phyloP scores from a whole-genome alignment of 2,888 invertebrate species.

The Drosophila tanythrix region DNA sequence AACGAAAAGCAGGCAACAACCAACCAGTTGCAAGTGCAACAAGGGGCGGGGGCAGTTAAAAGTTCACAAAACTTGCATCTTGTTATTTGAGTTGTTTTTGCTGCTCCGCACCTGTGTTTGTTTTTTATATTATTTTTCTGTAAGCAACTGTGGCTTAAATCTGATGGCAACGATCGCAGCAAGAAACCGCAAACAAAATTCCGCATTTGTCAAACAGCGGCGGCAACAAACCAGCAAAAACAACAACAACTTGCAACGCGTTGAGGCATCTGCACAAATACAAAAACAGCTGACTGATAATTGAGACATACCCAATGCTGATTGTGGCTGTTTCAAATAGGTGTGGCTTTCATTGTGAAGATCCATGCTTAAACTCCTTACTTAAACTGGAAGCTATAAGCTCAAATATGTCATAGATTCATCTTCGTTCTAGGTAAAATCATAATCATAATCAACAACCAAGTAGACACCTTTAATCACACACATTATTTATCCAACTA shows the following conservation, averaged over 20 bases:
- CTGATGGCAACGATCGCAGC: slow-evolving; percentile 54
- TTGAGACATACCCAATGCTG: slow-evolving; percentile 40
- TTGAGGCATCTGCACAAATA: slow-evolving; percentile 34
- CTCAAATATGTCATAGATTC: neutral
- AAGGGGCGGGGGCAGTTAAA: slow-evolving; percentile 46
- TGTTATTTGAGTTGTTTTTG: slow-evolving; percentile 29
- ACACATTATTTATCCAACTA: slow-evolving; percentile 34
- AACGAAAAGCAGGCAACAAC: slow-evolving; percentile 37
- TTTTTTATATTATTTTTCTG: slow-evolving; percentile 20
- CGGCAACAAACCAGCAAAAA: slow-evolving; percentile 25
- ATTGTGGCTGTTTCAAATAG: neutral
- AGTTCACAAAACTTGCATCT: slow-evolving; percentile 64
- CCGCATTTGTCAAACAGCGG: slow-evolving; percentile 55
- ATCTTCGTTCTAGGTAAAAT: neutral
- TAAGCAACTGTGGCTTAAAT: slow-evolving; percentile 41
- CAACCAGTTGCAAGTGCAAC: slow-evolving; percentile 46
- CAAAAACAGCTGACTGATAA: slow-evolving; percentile 36
- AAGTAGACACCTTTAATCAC: slow-evolving; percentile 30
- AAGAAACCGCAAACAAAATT: slow-evolving; percentile 59
- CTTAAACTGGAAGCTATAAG: neutral
- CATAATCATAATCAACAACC: slow-evolving; percentile 8
- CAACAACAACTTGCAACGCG: slow-evolving; percentile 21
- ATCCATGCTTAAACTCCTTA: neutral
- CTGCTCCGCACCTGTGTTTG: slow-evolving; percentile 57
- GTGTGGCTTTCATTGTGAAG: neutral